Evolutionary conservation across 2,888 invertebrate species (phyloP), one percentile per base, ranked within the genome.

Genomic region (Agrypnus murinus): DNA sequence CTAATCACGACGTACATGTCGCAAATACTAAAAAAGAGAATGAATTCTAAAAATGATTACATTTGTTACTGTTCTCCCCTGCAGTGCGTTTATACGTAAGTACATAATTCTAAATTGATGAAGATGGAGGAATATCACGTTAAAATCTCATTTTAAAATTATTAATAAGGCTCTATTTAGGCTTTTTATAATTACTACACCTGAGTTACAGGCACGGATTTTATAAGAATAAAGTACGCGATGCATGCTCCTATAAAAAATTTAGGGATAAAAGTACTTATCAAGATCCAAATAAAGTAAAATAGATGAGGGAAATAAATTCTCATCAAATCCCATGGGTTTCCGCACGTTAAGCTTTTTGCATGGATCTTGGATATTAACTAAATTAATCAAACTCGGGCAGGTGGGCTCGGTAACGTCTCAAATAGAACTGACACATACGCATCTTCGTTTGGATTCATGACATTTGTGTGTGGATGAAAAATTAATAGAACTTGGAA

Each of bases 321-420:
- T 50, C 31, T 50, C n/a, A 50, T 50, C 50, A 50, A 14, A 4
- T 1, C 32, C 14, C 2, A 10, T 8, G 7, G 31, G 31, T 31
- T 25, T 50, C 50, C 12, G 12, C 12, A 31, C 50, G n/a, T 7
- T 3, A 2, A 19, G n/a, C n/a, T n/a, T 31, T 6, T 31, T 43
- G 9, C 43, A 31, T 25, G 32, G n/a, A 31, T n/a, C n/a, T n/a
- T 1, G 12, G 1, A 50, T 32, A 32, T 32, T 50, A 48, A 14
- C 31, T 1, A 19, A 19, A 50, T 50, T 50, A 31, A 50, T 50
- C 50, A 50, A 50, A 50, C 32, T 12, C 50, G 12, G 50, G 50
- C 31, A 50, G 50, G 31, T 25, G 25, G 25, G 25, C 12, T 50
- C 31, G 25, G 32, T 10, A 31, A 32, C n/a, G 31, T 19, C 32